These are phyloP conservation scores for Circaetus cinerascens DNA, from an alignment of 2,113 vertebrate genomes.

Conservation along the genomic window DNA sequence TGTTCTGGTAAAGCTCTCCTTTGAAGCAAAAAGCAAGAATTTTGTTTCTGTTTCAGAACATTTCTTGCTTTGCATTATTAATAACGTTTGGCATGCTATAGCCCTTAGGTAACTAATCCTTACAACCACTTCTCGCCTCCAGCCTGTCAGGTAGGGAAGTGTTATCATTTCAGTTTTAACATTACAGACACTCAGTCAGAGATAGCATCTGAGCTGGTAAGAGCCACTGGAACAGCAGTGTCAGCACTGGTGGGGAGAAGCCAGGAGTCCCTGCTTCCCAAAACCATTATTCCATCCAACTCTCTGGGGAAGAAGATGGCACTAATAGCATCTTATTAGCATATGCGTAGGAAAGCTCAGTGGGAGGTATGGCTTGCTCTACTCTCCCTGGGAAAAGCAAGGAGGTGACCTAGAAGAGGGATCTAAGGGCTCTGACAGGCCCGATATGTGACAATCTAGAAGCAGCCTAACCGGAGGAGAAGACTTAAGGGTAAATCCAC, in stretches of 20 bases:
- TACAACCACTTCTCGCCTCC: not conserved
- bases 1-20: not conserved
- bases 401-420: conserved; percentile 1
- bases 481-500: not conserved
- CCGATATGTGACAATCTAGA: not conserved
- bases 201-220: not conserved
- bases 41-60: conserved; percentile 3
- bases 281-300: not conserved
- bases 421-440: not conserved
- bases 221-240: not conserved
- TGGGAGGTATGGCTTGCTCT: not conserved
- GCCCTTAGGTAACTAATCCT: conserved; percentile 10
- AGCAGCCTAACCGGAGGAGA: not conserved
- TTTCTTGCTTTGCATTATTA: conserved; percentile 41
- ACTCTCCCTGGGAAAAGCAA: not conserved
- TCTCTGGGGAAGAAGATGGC: not conserved
- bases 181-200: not conserved
- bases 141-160: not conserved
- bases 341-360: not conserved
- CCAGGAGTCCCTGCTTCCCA: not conserved
- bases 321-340: not conserved
- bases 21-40: conserved; percentile 14
- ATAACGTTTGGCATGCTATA: not conserved
- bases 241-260: not conserved
- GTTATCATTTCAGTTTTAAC: not conserved